Base-by-base conservation (phyloP, 2,113 vertebrate genomes). In the Rutilus rutilus region DNA sequence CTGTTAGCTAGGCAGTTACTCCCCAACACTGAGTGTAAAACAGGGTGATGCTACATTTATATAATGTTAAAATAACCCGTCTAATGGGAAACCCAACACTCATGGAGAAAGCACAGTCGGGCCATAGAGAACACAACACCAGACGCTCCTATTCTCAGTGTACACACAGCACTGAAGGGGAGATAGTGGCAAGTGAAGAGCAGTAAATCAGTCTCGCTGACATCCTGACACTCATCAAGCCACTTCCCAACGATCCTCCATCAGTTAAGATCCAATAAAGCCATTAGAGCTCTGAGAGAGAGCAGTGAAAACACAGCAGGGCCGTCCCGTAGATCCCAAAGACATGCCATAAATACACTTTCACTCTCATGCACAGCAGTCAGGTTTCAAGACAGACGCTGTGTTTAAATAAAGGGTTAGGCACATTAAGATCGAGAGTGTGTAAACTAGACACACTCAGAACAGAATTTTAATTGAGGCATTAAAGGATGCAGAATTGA, bases 231-330 rank as follows among this genome's bases (percentile, higher is more conserved):
- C 92, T 93, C 93, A 94, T 93, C 92, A 92, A 90, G 92, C 90
- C 89, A 91, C 90, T 88, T 92, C 93, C 94, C 42, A 91, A 88
- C 6, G 93, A 89, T 92, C 93, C 86, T 78, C 90, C 92, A 93
- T 94, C 92, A 92, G 93, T 93, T 92, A 86, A 21, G 36, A 90
- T 92, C 92, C 92, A 93, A 93, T 94, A 93, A 94, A 94, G 91
- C 93, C 85, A 90, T 94, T 93, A 91, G 90, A 88, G 89, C 50
- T 57, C 50, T 33, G 75, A 78, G 50, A 57, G 50, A 78, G 30
- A 92, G 92, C 75, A 33, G 78, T 64, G 90, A 90, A 92, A 92
- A 89, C 90, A 92, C 90, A 92, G 91, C 76, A 71, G 50, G 0
- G 76, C 33, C 33, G 8, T 59, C 54, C 45, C 33, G 23, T 17